Conservation (phyloP, 2,113 vertebrate genomes). For the Oreochromis spilurus region DNA sequence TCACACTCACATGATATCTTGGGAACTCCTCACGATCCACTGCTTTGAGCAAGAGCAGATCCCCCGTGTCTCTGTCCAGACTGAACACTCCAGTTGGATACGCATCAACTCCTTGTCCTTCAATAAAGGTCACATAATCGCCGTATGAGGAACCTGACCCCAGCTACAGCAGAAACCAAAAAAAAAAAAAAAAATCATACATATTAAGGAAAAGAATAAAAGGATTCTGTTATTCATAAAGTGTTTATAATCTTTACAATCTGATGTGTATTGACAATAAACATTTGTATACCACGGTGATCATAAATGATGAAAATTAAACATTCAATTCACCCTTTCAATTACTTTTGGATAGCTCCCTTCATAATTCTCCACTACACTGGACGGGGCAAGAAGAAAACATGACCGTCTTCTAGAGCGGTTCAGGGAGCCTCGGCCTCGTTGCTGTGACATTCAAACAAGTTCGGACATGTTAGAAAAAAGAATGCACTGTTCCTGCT, state of each 20-base stretch:
- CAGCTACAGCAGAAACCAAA: constrained; percentile 63
- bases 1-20: constrained; percentile 70
- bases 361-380: constrained; percentile 64
- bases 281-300: neutral
- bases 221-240: no score
- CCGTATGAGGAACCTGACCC: constrained; percentile 60
- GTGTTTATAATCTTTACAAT: no score
- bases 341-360: constrained; percentile 76
- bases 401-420: constrained; percentile 75
- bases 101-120: constrained; percentile 75
- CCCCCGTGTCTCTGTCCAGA: constrained; percentile 69
- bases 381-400: neutral
- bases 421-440: neutral
- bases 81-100: constrained; percentile 74
- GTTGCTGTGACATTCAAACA: neutral
- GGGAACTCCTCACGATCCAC: constrained; percentile 83
- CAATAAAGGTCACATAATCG: constrained; percentile 65
- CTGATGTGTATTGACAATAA: no score
- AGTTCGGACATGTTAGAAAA: fast-evolving
- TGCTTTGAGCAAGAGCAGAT: constrained; percentile 62
- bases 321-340: constrained; percentile 70
- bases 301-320: no score
- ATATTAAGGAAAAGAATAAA: neutral
- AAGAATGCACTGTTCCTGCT: fast-evolving
- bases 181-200: neutral